Evolutionary conservation across 2,797 vertebrate species (phyloP).

Genomic region (Arnoldichthys spilopterus): DNA sequence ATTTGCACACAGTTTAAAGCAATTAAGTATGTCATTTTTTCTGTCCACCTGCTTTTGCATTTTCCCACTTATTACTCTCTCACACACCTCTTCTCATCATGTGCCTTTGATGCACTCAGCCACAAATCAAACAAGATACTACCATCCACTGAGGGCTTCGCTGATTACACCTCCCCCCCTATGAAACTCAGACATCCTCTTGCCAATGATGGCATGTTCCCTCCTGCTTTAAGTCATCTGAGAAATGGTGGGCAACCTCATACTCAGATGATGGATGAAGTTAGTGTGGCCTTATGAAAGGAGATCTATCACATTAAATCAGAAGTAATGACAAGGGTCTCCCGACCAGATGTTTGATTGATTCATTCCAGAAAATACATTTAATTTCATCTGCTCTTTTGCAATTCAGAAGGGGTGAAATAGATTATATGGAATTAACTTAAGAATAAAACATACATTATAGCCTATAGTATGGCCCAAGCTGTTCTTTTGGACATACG

Average conservation of each 20-base stretch:
- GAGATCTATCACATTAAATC: slow-evolving; percentile 82
- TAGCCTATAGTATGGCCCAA: slow-evolving; percentile 13
- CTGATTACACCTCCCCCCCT: slow-evolving; percentile 17
- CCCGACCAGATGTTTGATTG: slow-evolving; percentile 77
- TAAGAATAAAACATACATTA: slow-evolving; percentile 24
- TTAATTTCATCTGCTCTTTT: slow-evolving; percentile 59
- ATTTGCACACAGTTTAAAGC: slow-evolving; percentile 50
- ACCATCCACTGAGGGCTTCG: slow-evolving; percentile 22
- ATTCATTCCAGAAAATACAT: slow-evolving; percentile 64
- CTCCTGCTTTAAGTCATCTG: slow-evolving; percentile 72
- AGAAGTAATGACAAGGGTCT: slow-evolving; percentile 77
- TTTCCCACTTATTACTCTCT: slow-evolving; percentile 52
- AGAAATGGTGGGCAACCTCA: slow-evolving; percentile 71
- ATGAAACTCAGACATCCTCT: slow-evolving; percentile 28
- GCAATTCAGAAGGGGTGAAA: slow-evolving; percentile 47
- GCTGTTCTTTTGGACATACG: slow-evolving; percentile 37
- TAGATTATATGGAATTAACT: slow-evolving; percentile 44
- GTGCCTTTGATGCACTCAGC: slow-evolving; percentile 29
- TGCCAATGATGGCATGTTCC: slow-evolving; percentile 55
- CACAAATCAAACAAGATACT: slow-evolving; percentile 35
- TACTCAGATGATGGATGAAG: slow-evolving; percentile 75
- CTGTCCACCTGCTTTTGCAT: slow-evolving; percentile 40
- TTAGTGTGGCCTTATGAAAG: slow-evolving; percentile 79
- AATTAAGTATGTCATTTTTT: slow-evolving; percentile 41
- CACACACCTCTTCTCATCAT: slow-evolving; percentile 35